phyloP scores from a whole-genome alignment of 2,113 vertebrate species.

The Phylloscopus whistleri region DNA sequence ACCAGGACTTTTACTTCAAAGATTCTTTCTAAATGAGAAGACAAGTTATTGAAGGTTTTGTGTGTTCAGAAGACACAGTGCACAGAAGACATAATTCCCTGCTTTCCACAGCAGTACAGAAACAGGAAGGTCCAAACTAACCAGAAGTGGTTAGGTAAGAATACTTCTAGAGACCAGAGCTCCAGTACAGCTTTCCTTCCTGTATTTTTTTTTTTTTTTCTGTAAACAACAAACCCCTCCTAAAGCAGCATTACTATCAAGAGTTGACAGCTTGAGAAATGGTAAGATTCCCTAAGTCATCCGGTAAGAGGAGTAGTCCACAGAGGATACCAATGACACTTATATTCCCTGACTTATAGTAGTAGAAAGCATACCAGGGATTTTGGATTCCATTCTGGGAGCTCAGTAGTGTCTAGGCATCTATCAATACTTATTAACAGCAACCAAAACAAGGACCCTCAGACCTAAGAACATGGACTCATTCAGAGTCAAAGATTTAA shows the following conservation, averaged over 20 bases:
- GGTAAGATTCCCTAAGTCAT: neutral
- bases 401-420: neutral
- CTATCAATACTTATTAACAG: neutral
- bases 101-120: neutral
- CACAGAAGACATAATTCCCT: neutral
- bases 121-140: neutral
- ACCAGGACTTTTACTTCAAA: neutral
- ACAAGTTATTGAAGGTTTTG: neutral
- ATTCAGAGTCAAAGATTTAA: neutral
- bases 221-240: neutral
- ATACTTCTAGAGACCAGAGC: neutral
- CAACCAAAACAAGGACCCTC: neutral
- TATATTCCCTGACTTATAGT: neutral
- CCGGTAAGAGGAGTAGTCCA: neutral
- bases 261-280: neutral
- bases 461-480: neutral
- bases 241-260: neutral
- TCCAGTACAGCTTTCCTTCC: neutral
- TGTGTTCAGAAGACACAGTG: neutral
- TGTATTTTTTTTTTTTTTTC: neutral
- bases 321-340: neutral
- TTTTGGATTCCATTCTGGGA: neutral
- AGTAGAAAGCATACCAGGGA: neutral
- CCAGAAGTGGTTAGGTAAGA: neutral
- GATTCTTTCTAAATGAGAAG: neutral